Evolutionary conservation across 1,140 invertebrate species (phyloP), one percentile per base, ranked within the genome.

Genomic region (Agrypnia vestita): DNA sequence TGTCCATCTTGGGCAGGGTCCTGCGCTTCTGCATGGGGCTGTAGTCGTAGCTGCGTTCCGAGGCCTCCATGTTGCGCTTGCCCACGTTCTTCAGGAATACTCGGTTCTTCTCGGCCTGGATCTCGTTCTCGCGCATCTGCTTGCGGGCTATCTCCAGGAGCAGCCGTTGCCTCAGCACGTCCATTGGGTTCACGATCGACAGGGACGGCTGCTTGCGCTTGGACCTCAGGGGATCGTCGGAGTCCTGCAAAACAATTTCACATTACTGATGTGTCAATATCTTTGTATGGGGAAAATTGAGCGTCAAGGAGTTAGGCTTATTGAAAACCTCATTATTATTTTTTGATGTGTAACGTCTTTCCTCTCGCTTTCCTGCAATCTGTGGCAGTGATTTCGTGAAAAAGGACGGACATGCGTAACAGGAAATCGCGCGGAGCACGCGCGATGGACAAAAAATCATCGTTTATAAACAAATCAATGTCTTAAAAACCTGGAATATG

Each of bases 141-240:
- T 94, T 93, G 84, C 94, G 90, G 25, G 93, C 93, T 67, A 95
- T 93, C 88, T 95, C 94, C 71, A 95, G 86, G 49, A 95, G 86
- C 76, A 95, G 89, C 83, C 94, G 89, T 85, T 94, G 93, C 69
- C 94, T 91, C 3, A 95, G 90, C 46, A 95, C 93, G 86, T 95
- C 94, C 90, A 95, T 90, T 9, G 94, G 94, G 87, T 94, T 94
- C 84, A 94, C 94, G 85, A 95, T 94, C 59, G 94, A 95, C 53
- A 95, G 89, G 55, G 94, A 94, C 43, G 92, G 93, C 86, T 91
- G 91, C 86, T 91, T 91, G 81, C 91, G 90, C 84, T 92, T 92
- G 76, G 86, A 84, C 51, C 87, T 86, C 43, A 78, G 49, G 9
- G 76, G 64, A 46, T 83, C 80, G 9, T 81, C 78, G 9, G 67